A percentile compares a stretch with the other conserved stretches of the same genome.
Evolutionary conservation across 2,888 invertebrate species (phyloP).

Genomic region (Hypercompe scribonia): DNA sequence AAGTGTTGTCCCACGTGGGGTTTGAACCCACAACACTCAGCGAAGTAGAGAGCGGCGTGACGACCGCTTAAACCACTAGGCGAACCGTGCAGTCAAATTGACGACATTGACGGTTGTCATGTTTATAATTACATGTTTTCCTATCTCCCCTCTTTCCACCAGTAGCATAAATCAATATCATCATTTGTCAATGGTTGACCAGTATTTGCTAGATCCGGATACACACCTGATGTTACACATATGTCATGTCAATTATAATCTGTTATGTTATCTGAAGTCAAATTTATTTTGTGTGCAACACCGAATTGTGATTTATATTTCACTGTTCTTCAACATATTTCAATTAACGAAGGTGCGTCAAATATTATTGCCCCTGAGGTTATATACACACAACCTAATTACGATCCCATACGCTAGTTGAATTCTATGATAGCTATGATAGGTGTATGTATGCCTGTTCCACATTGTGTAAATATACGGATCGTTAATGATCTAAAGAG

Average conservation of each 20-base stretch:
- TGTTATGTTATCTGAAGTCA: neutral
- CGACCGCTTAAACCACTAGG: too few species aligned
- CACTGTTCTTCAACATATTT: neutral
- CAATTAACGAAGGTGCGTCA: neutral
- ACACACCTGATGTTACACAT: neutral
- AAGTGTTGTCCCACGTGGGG: too few species aligned
- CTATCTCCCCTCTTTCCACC: neutral
- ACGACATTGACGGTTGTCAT: neutral
- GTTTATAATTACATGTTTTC: neutral
- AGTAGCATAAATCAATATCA: neutral
- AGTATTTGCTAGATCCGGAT: neutral
- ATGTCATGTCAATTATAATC: neutral
- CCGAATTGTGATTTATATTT: neutral
- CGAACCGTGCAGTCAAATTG: too few species aligned
- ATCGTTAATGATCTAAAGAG: slow-evolving; percentile 53
- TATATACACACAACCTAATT: slow-evolving; percentile 11
- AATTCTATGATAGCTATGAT: slow-evolving; percentile 22
- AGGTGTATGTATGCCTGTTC: slow-evolving; percentile 33
- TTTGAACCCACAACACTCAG: too few species aligned
- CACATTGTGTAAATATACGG: slow-evolving; percentile 49
- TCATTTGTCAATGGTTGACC: neutral
- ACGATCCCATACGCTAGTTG: slow-evolving; percentile 14
- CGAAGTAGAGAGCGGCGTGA: too few species aligned
- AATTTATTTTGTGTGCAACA: neutral
- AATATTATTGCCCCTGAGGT: neutral